Evolutionary conservation across 1,140 invertebrate species (phyloP), one percentile per base, ranked within the genome.

Genomic region (Schlechtendalia chinensis): DNA sequence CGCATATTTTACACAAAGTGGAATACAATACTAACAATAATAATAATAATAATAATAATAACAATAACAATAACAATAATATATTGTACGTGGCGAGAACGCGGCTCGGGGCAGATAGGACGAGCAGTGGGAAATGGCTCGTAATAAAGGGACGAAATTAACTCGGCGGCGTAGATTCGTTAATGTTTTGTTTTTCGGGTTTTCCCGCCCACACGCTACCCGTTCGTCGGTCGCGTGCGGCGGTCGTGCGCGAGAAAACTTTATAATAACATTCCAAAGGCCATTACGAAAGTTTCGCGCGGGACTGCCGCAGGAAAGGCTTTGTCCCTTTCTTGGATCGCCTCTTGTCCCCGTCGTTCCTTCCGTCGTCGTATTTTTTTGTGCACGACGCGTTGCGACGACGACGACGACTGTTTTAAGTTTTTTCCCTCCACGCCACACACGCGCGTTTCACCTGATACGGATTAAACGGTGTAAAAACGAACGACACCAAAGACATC

Each of bases 211-310:
- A 12, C 12, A 10, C 24, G 6, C 10, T 5, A 2, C 27, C 16
- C 47, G 47, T 8, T 53, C 65, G 65, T 19, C 65, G 14, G 3
- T n/a, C 22, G 24, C 12, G 32, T 39, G 8, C 24, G 47, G 5
- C 14, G 17, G 75, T 12, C 5, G 47, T 50, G 54, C n/a, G 24
- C 29, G 54, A 1, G 54, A 24, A 79, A 79, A 79, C 75, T 79
- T 79, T 77, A 77, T 77, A 79, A 79, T 79, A 79, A 79, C 58
- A 79, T 79, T 79, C 58, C 45, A 47, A 77, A 77, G 58, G 58
- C 75, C 59, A 63, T 79, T 61, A 79, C 69, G 27, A 72, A 54
- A 72, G 69, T 72, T 72, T 72, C 67, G 65, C 45, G 27, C 12
- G 3, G 53, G 32, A n/a, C 27, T 16, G 10, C 17, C 32, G 58